Percentiles rank a stretch among this genome's conserved stretches.
phyloP scores from a whole-genome alignment of 2,888 invertebrate genomes.

The Hydrotaea cyrtoneurina region DNA sequence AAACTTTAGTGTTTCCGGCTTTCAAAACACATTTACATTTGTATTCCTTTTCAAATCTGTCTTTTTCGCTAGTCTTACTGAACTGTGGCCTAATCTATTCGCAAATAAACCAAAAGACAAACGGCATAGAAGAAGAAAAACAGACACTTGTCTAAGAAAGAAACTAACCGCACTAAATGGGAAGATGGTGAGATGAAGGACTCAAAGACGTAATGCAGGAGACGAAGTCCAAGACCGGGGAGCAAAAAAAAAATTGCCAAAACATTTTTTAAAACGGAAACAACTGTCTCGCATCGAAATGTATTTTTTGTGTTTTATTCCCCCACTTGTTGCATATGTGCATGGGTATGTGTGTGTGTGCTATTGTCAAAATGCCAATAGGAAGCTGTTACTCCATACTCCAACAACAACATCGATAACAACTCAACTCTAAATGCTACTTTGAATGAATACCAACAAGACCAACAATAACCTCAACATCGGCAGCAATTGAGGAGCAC shows the following conservation, averaged over 20 bases:
- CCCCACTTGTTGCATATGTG: slow-evolving; percentile 36
- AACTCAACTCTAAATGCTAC: slow-evolving; percentile 58
- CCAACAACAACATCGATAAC: slow-evolving; percentile 51
- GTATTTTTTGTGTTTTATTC: slow-evolving; percentile 61
- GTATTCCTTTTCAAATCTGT: slow-evolving; percentile 16
- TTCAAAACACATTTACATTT: slow-evolving; percentile 39
- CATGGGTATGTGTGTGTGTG: slow-evolving; percentile 34
- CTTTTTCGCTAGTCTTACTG: not conserved
- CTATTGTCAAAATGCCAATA: slow-evolving; percentile 65
- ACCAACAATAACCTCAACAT: slow-evolving; percentile 39
- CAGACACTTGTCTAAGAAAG: slow-evolving; percentile 51
- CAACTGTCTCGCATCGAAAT: slow-evolving; percentile 74
- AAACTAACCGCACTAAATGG: not conserved
- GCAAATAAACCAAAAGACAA: not conserved
- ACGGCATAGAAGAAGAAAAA: slow-evolving; percentile 28
- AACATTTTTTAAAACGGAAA: slow-evolving; percentile 75
- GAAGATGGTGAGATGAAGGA: not conserved
- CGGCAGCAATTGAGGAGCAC: slow-evolving; percentile 44
- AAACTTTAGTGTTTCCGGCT: slow-evolving; percentile 55
- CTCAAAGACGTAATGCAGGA: slow-evolving; percentile 13
- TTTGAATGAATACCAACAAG: slow-evolving; percentile 53
- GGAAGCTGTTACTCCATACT: slow-evolving; percentile 66
- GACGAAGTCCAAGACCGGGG: slow-evolving; percentile 30
- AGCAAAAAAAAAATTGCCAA: slow-evolving; percentile 58
- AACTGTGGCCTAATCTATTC: not conserved